Evolutionary conservation across 2,888 invertebrate genomes (phyloP).

Genomic region (Habroteleia sp.): DNA sequence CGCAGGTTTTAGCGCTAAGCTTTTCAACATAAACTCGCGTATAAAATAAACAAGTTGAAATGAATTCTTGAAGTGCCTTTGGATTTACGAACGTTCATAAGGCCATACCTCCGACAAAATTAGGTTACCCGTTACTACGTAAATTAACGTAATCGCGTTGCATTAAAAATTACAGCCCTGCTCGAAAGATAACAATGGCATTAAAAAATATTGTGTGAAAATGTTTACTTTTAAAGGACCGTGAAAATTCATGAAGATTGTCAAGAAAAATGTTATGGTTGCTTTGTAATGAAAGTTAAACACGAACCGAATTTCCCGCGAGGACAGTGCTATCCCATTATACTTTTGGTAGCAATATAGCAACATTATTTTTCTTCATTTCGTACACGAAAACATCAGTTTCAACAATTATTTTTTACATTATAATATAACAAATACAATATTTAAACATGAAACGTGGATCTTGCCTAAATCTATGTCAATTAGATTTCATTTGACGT

Average conservation of each 20-base stretch:
- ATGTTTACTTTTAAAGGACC: slow-evolving; percentile 34
- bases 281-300: slow-evolving; percentile 30
- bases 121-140: slow-evolving; percentile 37
- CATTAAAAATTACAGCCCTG: slow-evolving; percentile 39
- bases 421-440: too few relatives aligned
- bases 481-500: too few relatives aligned
- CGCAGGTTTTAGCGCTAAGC: slow-evolving; percentile 60
- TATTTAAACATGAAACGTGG: too few relatives aligned
- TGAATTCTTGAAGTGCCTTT: slow-evolving; percentile 56
- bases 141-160: slow-evolving; percentile 45
- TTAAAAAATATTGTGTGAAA: slow-evolving; percentile 36
- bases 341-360: too few relatives aligned
- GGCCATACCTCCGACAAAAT: slow-evolving; percentile 29
- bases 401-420: too few relatives aligned
- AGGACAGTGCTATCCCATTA: background rate
- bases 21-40: slow-evolving; percentile 59
- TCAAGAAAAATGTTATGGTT: slow-evolving; percentile 26
- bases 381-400: too few relatives aligned
- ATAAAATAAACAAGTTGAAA: slow-evolving; percentile 60
- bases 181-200: slow-evolving; percentile 30
- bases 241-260: slow-evolving; percentile 33
- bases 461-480: too few relatives aligned
- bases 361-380: too few relatives aligned
- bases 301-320: slow-evolving; percentile 30
- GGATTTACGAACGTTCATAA: slow-evolving; percentile 38